These are phyloP conservation scores for Leptonema lineaticorne DNA, from an alignment of 1,140 invertebrate genomes.

Conservation along the genomic window DNA sequence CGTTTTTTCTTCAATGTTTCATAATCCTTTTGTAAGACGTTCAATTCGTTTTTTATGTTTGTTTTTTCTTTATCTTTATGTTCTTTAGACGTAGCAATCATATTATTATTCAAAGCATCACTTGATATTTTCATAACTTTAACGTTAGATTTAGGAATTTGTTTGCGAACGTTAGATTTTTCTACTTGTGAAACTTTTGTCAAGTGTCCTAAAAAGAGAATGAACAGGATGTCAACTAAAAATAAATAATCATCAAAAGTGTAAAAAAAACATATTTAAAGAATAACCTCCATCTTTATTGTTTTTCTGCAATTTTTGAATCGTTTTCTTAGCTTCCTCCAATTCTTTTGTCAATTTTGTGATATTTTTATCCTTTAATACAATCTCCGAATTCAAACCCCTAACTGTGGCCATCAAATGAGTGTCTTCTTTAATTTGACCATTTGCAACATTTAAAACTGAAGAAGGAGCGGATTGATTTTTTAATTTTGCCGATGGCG, in stretches of 20 bases:
- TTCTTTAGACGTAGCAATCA: conserved; percentile 32
- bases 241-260: neutral
- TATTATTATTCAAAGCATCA: conserved; percentile 50
- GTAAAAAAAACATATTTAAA: neutral
- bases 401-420: conserved; percentile 76
- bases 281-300: conserved; percentile 65
- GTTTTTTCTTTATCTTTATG: conserved; percentile 62
- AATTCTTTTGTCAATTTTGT: conserved; percentile 69
- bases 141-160: conserved; percentile 32
- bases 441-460: conserved; percentile 46
- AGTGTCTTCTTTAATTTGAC: conserved; percentile 66
- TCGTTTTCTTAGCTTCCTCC: conserved; percentile 73
- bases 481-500: conserved; percentile 23
- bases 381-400: conserved; percentile 70
- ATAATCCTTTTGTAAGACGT: conserved; percentile 48
- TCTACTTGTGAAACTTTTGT: conserved; percentile 23
- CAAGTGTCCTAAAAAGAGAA: conserved; percentile 2
- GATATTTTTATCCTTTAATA: conserved; percentile 70
- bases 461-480: conserved; percentile 15
- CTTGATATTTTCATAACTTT: conserved; percentile 48
- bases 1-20: conserved; percentile 67
- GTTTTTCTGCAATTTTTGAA: conserved; percentile 70
- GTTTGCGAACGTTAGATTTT: conserved; percentile 45
- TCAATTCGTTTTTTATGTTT: conserved; percentile 60
- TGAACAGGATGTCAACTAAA: neutral